These are phyloP conservation scores for Hucho hucho DNA, from an alignment of 2,113 vertebrate species.

Conservation along the genomic window DNA sequence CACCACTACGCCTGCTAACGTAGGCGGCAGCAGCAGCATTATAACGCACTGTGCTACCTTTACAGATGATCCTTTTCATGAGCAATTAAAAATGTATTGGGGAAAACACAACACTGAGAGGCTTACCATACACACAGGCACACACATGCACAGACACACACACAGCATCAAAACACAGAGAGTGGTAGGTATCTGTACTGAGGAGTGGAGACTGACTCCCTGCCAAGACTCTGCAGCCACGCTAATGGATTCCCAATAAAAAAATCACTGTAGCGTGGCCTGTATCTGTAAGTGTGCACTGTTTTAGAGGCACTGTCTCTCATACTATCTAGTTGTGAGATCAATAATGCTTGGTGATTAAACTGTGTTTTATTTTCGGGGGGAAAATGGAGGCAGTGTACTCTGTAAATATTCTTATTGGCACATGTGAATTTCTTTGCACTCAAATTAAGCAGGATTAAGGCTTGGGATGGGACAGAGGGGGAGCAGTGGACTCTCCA, in stretches of 20 bases:
- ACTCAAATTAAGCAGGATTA: slow-evolving; percentile 96
- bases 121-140: not conserved
- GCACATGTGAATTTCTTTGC: slow-evolving; percentile 92
- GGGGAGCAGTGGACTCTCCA: slow-evolving; percentile 39
- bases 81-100: slow-evolving; percentile 24
- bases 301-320: slow-evolving; percentile 60
- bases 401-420: slow-evolving; percentile 85
- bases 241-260: slow-evolving; percentile 54
- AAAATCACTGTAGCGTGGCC: slow-evolving; percentile 42
- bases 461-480: slow-evolving; percentile 38
- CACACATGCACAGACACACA: not conserved
- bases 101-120: slow-evolving; percentile 5
- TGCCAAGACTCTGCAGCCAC: slow-evolving; percentile 34
- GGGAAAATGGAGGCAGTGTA: slow-evolving; percentile 82
- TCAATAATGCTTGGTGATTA: slow-evolving; percentile 83
- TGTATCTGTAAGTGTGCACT: slow-evolving; percentile 64
- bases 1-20: not conserved
- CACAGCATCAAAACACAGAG: slow-evolving; percentile 15
- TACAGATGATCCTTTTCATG: slow-evolving; percentile 17
- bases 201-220: slow-evolving; percentile 15
- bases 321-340: slow-evolving; percentile 79
- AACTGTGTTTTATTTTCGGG: slow-evolving; percentile 73
- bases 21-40: slow-evolving; percentile 16
- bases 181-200: slow-evolving; percentile 16
- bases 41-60: not conserved